These are phyloP conservation scores for Sialis lutaria DNA, from an alignment of 2,888 invertebrate species.

Conservation along the genomic window DNA sequence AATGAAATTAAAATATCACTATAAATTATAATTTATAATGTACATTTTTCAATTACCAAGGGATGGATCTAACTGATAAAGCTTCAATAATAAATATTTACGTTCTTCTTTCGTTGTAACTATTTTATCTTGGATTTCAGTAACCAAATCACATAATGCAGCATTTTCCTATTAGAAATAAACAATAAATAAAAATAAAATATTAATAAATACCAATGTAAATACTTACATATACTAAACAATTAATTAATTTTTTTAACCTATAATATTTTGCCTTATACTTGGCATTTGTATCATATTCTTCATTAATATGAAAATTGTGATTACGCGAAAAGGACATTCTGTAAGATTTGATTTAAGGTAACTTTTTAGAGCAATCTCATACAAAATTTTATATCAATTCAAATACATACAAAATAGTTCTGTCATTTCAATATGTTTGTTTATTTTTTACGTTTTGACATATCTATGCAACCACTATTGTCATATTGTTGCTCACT, in stretches of 20 bases:
- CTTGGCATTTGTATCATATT: slow-evolving; percentile 15
- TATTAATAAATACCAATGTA: slow-evolving; percentile 8
- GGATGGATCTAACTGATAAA: slow-evolving; percentile 44
- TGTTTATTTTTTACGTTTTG: no score
- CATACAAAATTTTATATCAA: no score
- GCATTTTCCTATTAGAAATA: slow-evolving; percentile 52
- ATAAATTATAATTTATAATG: background rate
- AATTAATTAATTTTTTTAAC: slow-evolving; percentile 42
- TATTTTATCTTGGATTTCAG: slow-evolving; percentile 67
- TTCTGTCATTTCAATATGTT: no score
- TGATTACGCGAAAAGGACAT: slow-evolving; percentile 1
- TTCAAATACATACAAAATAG: no score
- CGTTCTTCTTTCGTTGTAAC: slow-evolving; percentile 67
- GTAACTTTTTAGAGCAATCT: background rate
- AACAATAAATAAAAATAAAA: slow-evolving; percentile 1
- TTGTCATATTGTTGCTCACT: no score
- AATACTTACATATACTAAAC: slow-evolving; percentile 45
- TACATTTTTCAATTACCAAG: background rate
- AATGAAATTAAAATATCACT: background rate
- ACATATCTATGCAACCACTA: no score
- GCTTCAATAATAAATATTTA: slow-evolving; percentile 57
- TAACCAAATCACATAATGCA: slow-evolving; percentile 75
- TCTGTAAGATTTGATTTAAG: background rate
- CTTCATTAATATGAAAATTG: slow-evolving; percentile 1
- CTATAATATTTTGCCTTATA: slow-evolving; percentile 45